Base-by-base conservation (phyloP, 2,888 invertebrate species). In the Agrotis ipsilon region DNA sequence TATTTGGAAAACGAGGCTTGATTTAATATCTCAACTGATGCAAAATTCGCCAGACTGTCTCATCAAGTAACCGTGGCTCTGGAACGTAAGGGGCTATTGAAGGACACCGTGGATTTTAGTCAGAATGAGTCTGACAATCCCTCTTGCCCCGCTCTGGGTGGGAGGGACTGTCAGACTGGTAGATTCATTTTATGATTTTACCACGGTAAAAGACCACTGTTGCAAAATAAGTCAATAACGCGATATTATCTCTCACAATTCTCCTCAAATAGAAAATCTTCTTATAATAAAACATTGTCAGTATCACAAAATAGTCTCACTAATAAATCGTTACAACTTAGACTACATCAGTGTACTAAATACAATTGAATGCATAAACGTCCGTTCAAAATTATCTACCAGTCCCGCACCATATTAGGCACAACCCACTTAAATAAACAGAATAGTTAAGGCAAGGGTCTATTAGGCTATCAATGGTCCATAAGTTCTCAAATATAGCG, bases 401-500 rank as follows among this genome's bases (percentile, higher is more conserved):
- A 58, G n/a, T 48, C 32, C 27, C 13, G 1, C 54, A 24, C 65
- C 62, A 16, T 66, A 69, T 60, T 65, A 24, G 55, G 68, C 0
- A 3, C 48, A 13, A 9, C 52, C n/a, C 49, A 72, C 80, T 59
- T 70, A 69, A 69, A 80, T 67, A 75, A 67, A 68, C 67, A 13
- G 21, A 68, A 67, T 72, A 69, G 9, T 78, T 66, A 61, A 74
- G 21, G 64, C 72, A 49, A 51, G 14, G 39, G 43, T 32, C 61
- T 59, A 61, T 72, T 68, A 70, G 55, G 63, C 68, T 78, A 73
- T 75, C 78, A 80, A 82, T 82, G 70, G 72, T 39, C 68, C 46
- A 77, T 78, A 78, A 79, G 73, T 72, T 45, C 46, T 68, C 76
- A 70, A 81, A 80, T 77, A 79, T 77, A 68, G 81, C 61, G 21